These are phyloP conservation scores for Temnothorax rugatulus DNA, from an alignment of 2,888 invertebrate species.

Conservation along the genomic window DNA sequence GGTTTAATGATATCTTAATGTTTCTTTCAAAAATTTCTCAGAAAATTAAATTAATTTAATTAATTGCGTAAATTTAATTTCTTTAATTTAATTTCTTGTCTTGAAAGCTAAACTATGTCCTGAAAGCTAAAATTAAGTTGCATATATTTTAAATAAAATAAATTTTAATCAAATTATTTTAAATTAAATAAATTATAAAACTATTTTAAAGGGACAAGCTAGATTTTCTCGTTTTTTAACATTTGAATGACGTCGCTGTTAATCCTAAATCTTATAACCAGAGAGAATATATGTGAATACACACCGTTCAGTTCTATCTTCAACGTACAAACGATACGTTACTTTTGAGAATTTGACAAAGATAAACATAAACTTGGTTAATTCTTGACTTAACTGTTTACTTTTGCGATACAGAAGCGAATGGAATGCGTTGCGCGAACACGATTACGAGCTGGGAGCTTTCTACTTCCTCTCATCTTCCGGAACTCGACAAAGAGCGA, in stretches of 20 bases:
- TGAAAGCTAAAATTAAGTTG: background rate
- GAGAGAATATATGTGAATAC: background rate
- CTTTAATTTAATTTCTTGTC: too few relatives aligned
- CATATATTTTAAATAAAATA: too few relatives aligned
- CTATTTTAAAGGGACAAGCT: background rate
- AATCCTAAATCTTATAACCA: background rate
- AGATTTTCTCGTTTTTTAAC: background rate
- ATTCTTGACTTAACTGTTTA: background rate
- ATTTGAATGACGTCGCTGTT: background rate
- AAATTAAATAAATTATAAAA: too few relatives aligned
- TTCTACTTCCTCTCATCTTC: background rate
- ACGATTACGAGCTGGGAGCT: background rate
- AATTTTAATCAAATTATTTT: too few relatives aligned
- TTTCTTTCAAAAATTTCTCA: background rate
- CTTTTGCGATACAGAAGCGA: background rate
- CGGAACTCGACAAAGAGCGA: background rate
- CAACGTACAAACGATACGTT: background rate
- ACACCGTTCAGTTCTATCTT: background rate
- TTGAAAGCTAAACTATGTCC: background rate
- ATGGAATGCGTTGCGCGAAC: background rate
- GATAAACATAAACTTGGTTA: background rate
- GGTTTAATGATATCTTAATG: background rate
- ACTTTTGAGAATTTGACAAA: conserved; percentile 1
- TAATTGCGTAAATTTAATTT: background rate
- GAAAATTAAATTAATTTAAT: background rate